Percentiles rank a stretch among this genome's conserved stretches.
phyloP scores from a whole-genome alignment of 2,797 vertebrate species.

The Potorous gilbertii region DNA sequence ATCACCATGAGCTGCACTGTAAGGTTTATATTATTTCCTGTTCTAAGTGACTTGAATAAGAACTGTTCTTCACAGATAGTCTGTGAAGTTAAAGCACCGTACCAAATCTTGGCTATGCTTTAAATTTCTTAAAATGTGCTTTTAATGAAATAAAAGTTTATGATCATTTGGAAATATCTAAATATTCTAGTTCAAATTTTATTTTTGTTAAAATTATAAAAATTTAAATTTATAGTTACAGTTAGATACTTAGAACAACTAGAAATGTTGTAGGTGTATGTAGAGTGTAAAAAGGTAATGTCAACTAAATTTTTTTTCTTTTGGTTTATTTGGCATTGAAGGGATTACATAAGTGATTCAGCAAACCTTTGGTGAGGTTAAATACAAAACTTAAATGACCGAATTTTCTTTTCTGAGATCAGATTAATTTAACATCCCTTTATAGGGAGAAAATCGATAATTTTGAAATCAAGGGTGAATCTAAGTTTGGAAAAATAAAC shows the following conservation, averaged over 20 bases:
- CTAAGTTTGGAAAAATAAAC: constrained; percentile 48
- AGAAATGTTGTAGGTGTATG: not conserved
- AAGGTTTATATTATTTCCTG: not conserved
- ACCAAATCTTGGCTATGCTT: not conserved
- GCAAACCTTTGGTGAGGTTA: constrained; percentile 27
- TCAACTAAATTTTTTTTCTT: constrained; percentile 21
- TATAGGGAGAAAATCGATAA: constrained; percentile 41
- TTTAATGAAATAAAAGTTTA: constrained; percentile 45
- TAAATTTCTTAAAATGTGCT: constrained; percentile 18
- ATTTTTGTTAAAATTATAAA: not conserved
- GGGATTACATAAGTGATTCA: not conserved
- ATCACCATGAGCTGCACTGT: not conserved
- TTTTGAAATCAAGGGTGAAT: constrained; percentile 54
- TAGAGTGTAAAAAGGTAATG: constrained; percentile 36
- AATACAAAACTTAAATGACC: constrained; percentile 22
- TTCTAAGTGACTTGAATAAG: constrained; percentile 2
- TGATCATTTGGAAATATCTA: constrained; percentile 26
- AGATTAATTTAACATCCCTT: not conserved
- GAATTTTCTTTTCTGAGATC: constrained; percentile 44
- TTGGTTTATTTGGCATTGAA: constrained; percentile 36
- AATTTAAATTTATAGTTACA: constrained; percentile 18
- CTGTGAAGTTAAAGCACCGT: not conserved
- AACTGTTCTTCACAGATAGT: not conserved
- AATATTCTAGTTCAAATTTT: constrained; percentile 44
- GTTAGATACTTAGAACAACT: not conserved